Percentiles rank a stretch among this genome's conserved stretches.
Evolutionary conservation across 2,888 invertebrate genomes (phyloP).

Genomic region (Catonia carolina): DNA sequence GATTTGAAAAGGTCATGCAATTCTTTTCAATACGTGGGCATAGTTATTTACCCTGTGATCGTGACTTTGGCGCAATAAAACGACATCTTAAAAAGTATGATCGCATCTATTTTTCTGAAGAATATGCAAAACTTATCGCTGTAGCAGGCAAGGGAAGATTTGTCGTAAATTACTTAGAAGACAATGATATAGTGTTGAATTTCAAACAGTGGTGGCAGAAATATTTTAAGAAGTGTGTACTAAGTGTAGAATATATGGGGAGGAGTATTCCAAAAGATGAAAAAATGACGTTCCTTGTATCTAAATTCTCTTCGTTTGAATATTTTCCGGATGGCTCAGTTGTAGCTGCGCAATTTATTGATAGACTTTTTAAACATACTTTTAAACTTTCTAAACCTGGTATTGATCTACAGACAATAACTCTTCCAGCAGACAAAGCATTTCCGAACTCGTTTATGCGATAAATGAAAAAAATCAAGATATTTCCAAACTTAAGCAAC

Average conservation of each 20-base stretch:
- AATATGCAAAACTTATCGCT: not conserved
- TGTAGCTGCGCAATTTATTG: not conserved
- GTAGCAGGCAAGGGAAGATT: not conserved
- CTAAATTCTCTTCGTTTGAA: not conserved
- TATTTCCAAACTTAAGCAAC: not conserved
- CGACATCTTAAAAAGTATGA: not conserved
- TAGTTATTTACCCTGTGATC: not conserved
- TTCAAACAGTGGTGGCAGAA: not conserved
- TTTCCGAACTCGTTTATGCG: not conserved
- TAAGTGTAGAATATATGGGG: not conserved
- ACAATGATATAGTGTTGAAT: too few species aligned
- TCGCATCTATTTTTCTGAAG: not conserved
- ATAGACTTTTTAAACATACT: not conserved
- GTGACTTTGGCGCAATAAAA: not conserved
- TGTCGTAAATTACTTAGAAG: not conserved
- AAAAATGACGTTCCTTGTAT: not conserved
- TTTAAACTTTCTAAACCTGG: not conserved
- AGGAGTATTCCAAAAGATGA: not conserved
- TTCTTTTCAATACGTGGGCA: not conserved
- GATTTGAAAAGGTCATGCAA: not conserved
- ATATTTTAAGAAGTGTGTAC: not conserved
- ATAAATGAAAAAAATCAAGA: not conserved
- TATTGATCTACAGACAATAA: not conserved
- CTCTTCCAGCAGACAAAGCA: not conserved
- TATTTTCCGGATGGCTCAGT: not conserved